Percentiles rank a stretch among this genome's conserved stretches.
These are phyloP conservation scores for Tholera decimalis DNA, from an alignment of 2,888 invertebrate genomes.

Conservation along the genomic window DNA sequence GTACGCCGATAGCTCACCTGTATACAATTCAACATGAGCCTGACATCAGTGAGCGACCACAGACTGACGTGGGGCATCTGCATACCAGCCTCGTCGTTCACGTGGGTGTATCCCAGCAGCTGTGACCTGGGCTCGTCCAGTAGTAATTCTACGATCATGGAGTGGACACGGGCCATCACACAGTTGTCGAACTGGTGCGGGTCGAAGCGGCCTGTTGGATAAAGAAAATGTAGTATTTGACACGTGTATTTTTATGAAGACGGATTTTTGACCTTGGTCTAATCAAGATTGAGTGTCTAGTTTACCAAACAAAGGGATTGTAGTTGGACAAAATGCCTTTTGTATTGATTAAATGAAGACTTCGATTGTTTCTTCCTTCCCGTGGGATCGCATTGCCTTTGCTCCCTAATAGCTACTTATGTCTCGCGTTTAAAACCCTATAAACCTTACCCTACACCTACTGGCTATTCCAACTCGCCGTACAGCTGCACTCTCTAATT, in stretches of 20 bases:
- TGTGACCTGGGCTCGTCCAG: constrained; percentile 95
- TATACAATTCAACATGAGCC: constrained; percentile 95
- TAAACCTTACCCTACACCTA: too few species aligned
- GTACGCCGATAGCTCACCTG: constrained; percentile 92
- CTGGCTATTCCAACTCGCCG: too few species aligned
- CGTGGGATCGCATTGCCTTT: not conserved
- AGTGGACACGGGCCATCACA: constrained; percentile 96
- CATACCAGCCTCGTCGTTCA: constrained; percentile 96
- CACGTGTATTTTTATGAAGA: not conserved
- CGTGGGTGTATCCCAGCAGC: constrained; percentile 96
- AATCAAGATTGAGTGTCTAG: too few species aligned
- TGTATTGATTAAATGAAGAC: not conserved
- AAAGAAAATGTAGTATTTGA: not conserved
- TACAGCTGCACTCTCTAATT: too few species aligned
- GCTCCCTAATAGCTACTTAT: too few species aligned
- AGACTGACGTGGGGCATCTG: constrained; percentile 96
- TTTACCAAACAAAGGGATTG: too few species aligned
- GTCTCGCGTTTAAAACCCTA: not conserved
- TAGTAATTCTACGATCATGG: constrained; percentile 95
- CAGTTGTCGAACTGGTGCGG: constrained; percentile 95
- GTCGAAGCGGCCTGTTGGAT: constrained; percentile 93
- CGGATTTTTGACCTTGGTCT: not conserved
- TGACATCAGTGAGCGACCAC: constrained; percentile 95
- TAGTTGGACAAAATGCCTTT: too few species aligned
- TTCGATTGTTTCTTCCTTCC: not conserved